Conservation (phyloP, 2,888 invertebrate genomes). For the Criorhina ranunculi region DNA sequence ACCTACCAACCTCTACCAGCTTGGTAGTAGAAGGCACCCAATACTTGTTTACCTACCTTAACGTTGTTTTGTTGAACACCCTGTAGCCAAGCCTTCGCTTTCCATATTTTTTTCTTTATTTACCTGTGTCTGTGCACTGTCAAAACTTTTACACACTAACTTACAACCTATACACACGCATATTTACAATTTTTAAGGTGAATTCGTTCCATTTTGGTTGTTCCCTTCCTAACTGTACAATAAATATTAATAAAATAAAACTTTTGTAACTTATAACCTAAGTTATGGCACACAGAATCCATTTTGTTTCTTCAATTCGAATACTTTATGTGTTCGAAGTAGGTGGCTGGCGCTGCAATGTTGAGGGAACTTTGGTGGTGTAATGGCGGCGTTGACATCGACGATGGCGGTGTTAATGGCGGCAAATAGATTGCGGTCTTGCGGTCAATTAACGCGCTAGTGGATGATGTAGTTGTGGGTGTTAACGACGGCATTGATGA, state of each 20-base stretch:
- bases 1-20: too few species aligned
- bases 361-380: constrained; percentile 76
- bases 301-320: constrained; percentile 47
- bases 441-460: constrained; percentile 81
- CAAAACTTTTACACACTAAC: constrained; percentile 11
- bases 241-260: constrained; percentile 20
- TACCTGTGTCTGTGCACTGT: not conserved
- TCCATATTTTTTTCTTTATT: constrained; percentile 1
- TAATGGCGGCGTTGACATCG: constrained; percentile 79
- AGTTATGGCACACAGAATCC: not conserved
- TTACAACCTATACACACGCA: not conserved
- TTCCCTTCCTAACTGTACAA: constrained; percentile 25
- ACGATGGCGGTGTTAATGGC: constrained; percentile 81
- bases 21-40: too few species aligned
- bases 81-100: too few species aligned
- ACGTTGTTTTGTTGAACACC: too few species aligned
- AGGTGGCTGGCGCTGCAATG: constrained; percentile 53
- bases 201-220: constrained; percentile 6
- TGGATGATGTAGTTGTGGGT: constrained; percentile 77
- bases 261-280: constrained; percentile 5
- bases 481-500: constrained; percentile 73
- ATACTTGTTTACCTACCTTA: too few species aligned
- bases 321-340: constrained; percentile 73
- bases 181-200: constrained; percentile 26
- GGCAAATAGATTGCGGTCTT: constrained; percentile 82